These are phyloP conservation scores for Drosophila incognita DNA, from an alignment of 2,888 invertebrate species.

Conservation along the genomic window DNA sequence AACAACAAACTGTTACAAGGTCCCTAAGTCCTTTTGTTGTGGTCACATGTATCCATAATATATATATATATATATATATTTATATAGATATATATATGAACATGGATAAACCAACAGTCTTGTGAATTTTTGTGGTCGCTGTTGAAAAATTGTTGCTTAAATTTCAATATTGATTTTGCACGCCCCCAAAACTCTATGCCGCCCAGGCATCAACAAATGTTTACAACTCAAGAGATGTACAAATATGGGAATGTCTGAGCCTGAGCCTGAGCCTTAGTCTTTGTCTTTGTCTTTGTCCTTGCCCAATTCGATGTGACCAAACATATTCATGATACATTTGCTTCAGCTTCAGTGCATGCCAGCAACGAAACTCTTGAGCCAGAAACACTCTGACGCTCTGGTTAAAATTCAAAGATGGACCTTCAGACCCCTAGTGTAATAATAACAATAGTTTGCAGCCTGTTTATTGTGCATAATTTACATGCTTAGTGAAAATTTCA, in stretches of 20 bases:
- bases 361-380: not conserved
- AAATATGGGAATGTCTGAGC: slow-evolving; percentile 22
- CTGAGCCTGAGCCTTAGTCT: not conserved
- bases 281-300: slow-evolving; percentile 36
- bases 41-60: slow-evolving; percentile 29
- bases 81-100: slow-evolving; percentile 3
- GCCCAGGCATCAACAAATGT: slow-evolving; percentile 48
- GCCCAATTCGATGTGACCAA: slow-evolving; percentile 21
- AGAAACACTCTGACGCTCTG: not conserved
- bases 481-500: slow-evolving; percentile 61
- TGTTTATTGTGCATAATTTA: slow-evolving; percentile 66
- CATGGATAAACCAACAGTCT: slow-evolving; percentile 1
- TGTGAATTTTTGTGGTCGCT: slow-evolving; percentile 16
- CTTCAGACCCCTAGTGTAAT: not conserved
- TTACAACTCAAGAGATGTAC: slow-evolving; percentile 42
- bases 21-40: slow-evolving; percentile 66
- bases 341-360: slow-evolving; percentile 26
- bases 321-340: slow-evolving; percentile 51
- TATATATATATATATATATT: not conserved
- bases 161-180: slow-evolving; percentile 76
- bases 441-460: slow-evolving; percentile 26
- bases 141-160: slow-evolving; percentile 55
- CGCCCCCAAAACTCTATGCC: slow-evolving; percentile 7
- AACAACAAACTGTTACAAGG: slow-evolving; percentile 71
- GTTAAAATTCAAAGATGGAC: not conserved